Conservation (phyloP, 2,797 vertebrate genomes). For the Brotula barbata region DNA sequence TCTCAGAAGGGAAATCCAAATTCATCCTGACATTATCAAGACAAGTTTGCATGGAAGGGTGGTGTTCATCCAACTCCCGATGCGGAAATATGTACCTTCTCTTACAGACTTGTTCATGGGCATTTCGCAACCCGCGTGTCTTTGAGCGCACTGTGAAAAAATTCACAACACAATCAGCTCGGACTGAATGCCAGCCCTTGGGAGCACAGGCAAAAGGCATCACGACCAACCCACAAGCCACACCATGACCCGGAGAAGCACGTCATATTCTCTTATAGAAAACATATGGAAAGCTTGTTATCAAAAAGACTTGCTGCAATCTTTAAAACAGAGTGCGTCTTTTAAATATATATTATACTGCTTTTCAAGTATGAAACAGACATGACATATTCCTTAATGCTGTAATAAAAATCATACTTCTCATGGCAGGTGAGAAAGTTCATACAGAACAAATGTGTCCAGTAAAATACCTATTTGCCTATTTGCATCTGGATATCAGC, state of each 20-base stretch:
- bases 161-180: slow-evolving; percentile 5
- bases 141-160: slow-evolving; percentile 18
- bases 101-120: neutral
- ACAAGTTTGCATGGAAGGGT: slow-evolving; percentile 12
- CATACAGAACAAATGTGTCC: slow-evolving; percentile 46
- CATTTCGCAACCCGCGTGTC: neutral
- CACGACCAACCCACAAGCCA: slow-evolving; percentile 44
- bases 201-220: slow-evolving; percentile 37
- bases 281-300: slow-evolving; percentile 71
- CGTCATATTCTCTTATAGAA: slow-evolving; percentile 73
- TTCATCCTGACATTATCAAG: slow-evolving; percentile 16
- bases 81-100: slow-evolving; percentile 18
- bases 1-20: slow-evolving; percentile 67
- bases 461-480: slow-evolving; percentile 23
- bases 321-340: slow-evolving; percentile 84
- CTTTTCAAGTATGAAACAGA: slow-evolving; percentile 76
- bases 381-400: slow-evolving; percentile 69
- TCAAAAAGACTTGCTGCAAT: slow-evolving; percentile 76
- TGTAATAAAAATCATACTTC: slow-evolving; percentile 68
- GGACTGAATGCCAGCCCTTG: slow-evolving; percentile 31
- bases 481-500: slow-evolving; percentile 30
- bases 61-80: slow-evolving; percentile 19
- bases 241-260: slow-evolving; percentile 69
- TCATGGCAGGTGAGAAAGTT: slow-evolving; percentile 49
- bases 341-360: slow-evolving; percentile 74